These are phyloP conservation scores for Nycticebus coucang DNA, from an alignment of 2,113 vertebrate species.

Conservation along the genomic window DNA sequence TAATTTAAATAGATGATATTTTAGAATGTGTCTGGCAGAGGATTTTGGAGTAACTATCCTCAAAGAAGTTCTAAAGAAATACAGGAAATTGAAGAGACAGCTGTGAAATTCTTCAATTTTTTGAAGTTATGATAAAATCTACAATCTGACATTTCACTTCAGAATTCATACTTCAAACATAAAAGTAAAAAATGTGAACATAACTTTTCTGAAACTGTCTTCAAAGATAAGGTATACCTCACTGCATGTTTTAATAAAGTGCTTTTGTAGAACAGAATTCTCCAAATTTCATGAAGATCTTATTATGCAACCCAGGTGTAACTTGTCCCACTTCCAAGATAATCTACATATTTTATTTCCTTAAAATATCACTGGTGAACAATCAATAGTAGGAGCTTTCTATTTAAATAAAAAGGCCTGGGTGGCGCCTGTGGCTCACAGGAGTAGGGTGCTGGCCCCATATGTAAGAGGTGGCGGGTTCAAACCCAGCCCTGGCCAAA, in stretches of 20 bases:
- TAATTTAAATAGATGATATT: conserved; percentile 45
- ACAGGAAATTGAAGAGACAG: conserved; percentile 56
- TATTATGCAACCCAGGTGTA: not conserved
- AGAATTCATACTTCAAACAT: conserved; percentile 7
- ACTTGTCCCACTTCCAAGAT: not conserved
- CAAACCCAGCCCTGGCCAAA: too few relatives aligned
- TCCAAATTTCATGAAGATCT: not conserved
- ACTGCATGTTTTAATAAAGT: conserved; percentile 17
- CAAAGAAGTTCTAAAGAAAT: conserved; percentile 54
- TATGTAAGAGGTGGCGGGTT: too few relatives aligned
- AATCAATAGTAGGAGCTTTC: conserved; percentile 14
- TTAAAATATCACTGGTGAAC: conserved; percentile 32
- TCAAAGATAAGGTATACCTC: not conserved
- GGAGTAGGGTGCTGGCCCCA: too few relatives aligned
- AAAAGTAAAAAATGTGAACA: not conserved
- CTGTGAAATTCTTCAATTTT: conserved; percentile 41
- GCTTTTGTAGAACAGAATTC: not conserved
- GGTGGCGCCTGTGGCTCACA: too few relatives aligned
- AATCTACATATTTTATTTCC: not conserved
- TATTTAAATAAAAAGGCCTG: not conserved
- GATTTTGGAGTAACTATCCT: not conserved
- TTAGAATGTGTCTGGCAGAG: conserved; percentile 50
- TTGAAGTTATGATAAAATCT: conserved; percentile 18
- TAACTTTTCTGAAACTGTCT: not conserved
- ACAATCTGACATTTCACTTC: conserved; percentile 34